phyloP scores from a whole-genome alignment of 2,113 vertebrate species.

The Indri indri region DNA sequence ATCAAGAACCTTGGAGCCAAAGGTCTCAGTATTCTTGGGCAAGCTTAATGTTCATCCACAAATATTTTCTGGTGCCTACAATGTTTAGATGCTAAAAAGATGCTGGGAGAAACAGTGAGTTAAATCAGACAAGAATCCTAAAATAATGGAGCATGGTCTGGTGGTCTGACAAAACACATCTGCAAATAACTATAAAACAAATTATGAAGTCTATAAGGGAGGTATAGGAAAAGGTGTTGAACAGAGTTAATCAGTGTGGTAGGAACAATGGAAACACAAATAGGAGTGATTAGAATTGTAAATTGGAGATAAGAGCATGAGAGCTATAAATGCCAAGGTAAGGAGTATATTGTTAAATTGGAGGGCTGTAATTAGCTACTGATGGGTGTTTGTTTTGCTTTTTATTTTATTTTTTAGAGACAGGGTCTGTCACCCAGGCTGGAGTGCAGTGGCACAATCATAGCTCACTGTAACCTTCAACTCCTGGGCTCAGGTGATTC shows the following conservation, averaged over 20 bases:
- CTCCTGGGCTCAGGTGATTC: background rate
- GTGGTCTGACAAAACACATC: background rate
- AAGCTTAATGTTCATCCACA: background rate
- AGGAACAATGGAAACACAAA: background rate
- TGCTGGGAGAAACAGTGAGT: background rate
- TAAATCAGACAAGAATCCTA: background rate
- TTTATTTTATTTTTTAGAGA: background rate
- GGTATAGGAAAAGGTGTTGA: background rate
- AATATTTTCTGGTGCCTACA: background rate
- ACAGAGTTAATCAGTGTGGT: background rate
- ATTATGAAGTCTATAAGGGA: background rate
- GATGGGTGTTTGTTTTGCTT: background rate
- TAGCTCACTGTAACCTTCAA: background rate
- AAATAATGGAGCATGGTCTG: background rate
- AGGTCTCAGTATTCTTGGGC: background rate
- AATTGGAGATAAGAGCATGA: background rate
- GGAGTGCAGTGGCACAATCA: background rate
- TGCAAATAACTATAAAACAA: constrained; percentile 29
- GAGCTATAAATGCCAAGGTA: background rate
- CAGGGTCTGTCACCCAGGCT: background rate
- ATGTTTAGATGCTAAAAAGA: background rate
- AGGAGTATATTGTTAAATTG: background rate
- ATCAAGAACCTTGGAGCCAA: background rate
- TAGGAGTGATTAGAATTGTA: background rate
- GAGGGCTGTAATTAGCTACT: background rate